Evolutionary conservation across 2,113 vertebrate species (phyloP).

Genomic region (Larimichthys polyactis): DNA sequence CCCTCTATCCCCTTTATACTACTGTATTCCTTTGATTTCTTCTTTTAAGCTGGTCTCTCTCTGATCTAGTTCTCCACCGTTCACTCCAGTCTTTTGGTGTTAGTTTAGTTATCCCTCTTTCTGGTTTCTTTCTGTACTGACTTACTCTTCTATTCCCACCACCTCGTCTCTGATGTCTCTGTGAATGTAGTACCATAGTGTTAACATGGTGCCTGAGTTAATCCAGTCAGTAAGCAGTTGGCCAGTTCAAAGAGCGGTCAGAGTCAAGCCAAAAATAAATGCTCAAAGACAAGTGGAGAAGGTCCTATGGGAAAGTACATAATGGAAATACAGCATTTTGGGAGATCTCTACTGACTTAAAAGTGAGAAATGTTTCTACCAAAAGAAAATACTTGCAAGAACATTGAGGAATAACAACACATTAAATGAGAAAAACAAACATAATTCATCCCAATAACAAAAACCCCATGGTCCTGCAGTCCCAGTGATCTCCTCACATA

Average conservation of each 20-base stretch:
- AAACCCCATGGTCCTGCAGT: background rate
- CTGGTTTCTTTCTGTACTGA: conserved; percentile 16
- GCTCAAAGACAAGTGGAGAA: conserved; percentile 19
- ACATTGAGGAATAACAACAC: background rate
- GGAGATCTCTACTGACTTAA: background rate
- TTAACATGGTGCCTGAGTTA: conserved; percentile 56
- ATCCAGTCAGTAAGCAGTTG: conserved; percentile 71
- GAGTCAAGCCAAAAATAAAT: conserved; percentile 61
- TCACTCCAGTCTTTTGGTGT: conserved; percentile 4
- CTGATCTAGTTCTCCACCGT: conserved; percentile 37
- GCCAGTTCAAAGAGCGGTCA: conserved; percentile 69
- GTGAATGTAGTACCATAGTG: conserved; percentile 50
- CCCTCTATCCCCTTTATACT: conserved; percentile 17
- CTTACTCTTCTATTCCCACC: conserved; percentile 24
- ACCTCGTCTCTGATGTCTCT: conserved; percentile 45
- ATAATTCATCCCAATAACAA: background rate
- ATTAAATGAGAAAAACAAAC: background rate
- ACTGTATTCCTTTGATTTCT: conserved; percentile 42
- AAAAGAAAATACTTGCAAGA: background rate
- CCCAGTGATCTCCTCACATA: background rate
- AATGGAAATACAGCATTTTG: conserved; percentile 8
- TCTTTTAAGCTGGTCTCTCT: conserved; percentile 35
- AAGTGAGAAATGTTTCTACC: background rate
- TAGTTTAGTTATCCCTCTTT: conserved; percentile 26
- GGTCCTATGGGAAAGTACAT: conserved; percentile 57